Evolutionary conservation across 2,888 invertebrate species (phyloP), one percentile per base, ranked within the genome.

Genomic region (Microdon myrmicae): DNA sequence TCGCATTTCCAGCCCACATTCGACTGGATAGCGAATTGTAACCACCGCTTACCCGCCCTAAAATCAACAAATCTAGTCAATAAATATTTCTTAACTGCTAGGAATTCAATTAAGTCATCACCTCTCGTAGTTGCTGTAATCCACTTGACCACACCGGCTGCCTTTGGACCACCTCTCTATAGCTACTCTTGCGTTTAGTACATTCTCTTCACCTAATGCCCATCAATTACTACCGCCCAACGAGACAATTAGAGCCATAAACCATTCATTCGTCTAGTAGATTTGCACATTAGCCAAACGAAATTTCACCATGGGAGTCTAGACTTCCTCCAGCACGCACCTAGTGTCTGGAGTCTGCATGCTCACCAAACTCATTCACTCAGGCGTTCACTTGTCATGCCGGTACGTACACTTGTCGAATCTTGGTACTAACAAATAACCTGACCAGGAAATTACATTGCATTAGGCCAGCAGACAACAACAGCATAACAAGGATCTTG

Each of bases 151-250:
- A 51, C 34, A 49, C 49, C 38, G 44, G 26, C 22, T 22, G 43
- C 12, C 25, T 3, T n/a, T 29, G 37, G 16, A 29, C 5, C 17
- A 7, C 12, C 26, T 7, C 16, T 16, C 17, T 49, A 14, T 14
- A 6, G 8, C 3, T 3, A 8, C 17, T 5, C 8, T n/a, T 29
- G 9, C 12, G 10, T 48, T 4, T 29, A 17, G 37, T 13, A 47
- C 53, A 54, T 53, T 55, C 55, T 41, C 49, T 37, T 53, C 58
- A 45, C 49, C 55, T 61, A 64, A 64, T 64, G 51, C 58, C 64
- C 58, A 64, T 64, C 64, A 64, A 64, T 64, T 64, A 64, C 64
- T 58, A 58, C 64, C 58, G 64, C 58, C 64, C 64, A 64, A 64
- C 58, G 51, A 58, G 64, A 64, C 64, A 64, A 64, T 64, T 64